Conservation (phyloP, 2,888 invertebrate species). For the Conus canariensis region DNA sequence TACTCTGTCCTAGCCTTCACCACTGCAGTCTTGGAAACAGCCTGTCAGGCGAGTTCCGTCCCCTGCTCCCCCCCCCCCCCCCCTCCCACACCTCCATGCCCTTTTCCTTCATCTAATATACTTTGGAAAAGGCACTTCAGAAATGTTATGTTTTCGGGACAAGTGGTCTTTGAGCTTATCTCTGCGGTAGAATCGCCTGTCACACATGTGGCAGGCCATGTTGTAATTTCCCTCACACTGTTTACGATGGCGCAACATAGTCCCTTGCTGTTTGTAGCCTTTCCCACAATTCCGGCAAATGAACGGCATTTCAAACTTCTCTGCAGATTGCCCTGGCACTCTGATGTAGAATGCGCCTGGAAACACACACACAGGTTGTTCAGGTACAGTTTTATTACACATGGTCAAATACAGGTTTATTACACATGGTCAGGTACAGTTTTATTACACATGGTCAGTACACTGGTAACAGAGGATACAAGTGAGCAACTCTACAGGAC, state of each 20-base stretch:
- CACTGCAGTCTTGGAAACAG: too few relatives aligned
- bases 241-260: conserved; percentile 47
- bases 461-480: background rate
- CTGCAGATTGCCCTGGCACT: background rate
- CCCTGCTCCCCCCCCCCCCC: background rate
- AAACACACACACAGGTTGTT: conserved; percentile 11
- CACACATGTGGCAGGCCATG: conserved; percentile 43
- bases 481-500: too few relatives aligned
- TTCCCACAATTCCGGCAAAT: conserved; percentile 38
- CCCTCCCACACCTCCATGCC: too few relatives aligned
- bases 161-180: conserved; percentile 43
- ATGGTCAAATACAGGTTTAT: background rate
- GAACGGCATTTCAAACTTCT: background rate
- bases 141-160: conserved; percentile 18
- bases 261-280: conserved; percentile 37
- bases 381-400: background rate
- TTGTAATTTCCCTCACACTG: conserved; percentile 47
- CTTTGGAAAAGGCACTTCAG: conserved; percentile 13
- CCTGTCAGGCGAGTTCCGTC: too few relatives aligned
- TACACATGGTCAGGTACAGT: too few relatives aligned
- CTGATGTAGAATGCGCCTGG: conserved; percentile 13
- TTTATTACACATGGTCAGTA: too few relatives aligned
- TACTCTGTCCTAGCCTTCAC: too few relatives aligned
- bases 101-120: background rate
- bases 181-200: conserved; percentile 43